phyloP scores from a whole-genome alignment of 2,797 vertebrate genomes.

The Tinamus major region DNA sequence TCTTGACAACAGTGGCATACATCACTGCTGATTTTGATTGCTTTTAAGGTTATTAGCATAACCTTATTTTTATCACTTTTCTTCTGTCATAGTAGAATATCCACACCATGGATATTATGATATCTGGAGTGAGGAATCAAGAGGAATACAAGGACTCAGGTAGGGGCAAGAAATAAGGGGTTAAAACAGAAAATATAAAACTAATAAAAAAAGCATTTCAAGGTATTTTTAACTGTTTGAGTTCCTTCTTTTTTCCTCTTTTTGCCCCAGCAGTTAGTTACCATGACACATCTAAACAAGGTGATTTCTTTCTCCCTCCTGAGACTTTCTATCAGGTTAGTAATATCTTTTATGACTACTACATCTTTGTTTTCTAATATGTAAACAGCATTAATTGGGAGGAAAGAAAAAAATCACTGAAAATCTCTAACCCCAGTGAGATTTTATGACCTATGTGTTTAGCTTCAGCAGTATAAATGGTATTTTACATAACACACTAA shows the following conservation, averaged over 20 bases:
- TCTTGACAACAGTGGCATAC: neutral
- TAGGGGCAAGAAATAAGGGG: neutral
- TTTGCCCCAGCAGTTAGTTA: neutral
- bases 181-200: neutral
- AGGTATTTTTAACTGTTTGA: neutral
- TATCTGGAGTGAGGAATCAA: neutral
- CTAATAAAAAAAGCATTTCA: neutral
- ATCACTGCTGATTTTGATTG: neutral
- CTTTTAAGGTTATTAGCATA: neutral
- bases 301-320: neutral
- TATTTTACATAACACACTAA: neutral
- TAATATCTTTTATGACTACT: neutral
- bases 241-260: neutral
- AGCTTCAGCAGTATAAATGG: neutral
- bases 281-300: neutral
- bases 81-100: neutral
- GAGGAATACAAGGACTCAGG: neutral
- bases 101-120: neutral
- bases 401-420: neutral
- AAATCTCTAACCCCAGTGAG: neutral
- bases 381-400: neutral
- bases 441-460: neutral
- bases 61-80: neutral
- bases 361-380: neutral
- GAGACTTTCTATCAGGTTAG: neutral